Percentiles rank a stretch among this genome's conserved stretches.
Conservation (phyloP, 2,888 invertebrate species). For the Hydropsyche betteni region DNA sequence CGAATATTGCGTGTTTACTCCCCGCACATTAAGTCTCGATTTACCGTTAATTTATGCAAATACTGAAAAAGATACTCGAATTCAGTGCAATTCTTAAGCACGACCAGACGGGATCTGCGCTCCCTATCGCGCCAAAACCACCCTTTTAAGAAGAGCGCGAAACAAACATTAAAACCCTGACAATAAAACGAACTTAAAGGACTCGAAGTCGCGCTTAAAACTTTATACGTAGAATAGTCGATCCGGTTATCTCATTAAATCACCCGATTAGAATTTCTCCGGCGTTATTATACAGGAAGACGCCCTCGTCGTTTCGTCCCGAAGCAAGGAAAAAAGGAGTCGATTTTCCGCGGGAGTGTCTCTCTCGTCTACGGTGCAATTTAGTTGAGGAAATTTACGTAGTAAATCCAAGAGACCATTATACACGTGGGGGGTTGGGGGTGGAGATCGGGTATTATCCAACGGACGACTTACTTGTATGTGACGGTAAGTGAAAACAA, state of each 20-base stretch:
- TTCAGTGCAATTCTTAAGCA: not conserved
- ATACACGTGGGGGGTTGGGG: not conserved
- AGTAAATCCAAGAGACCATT: conserved; percentile 49
- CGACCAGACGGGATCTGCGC: no score
- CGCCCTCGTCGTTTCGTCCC: conserved; percentile 20
- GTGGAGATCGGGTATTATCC: conserved; percentile 30
- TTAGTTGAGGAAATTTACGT: conserved; percentile 50
- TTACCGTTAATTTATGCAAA: conserved; percentile 41
- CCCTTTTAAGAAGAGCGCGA: conserved; percentile 5
- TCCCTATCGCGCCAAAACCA: no score
- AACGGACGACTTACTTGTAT: not conserved
- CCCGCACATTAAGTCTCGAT: not conserved
- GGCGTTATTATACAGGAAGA: conserved; percentile 42
- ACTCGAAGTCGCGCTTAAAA: conserved; percentile 48
- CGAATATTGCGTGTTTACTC: no score
- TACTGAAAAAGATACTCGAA: conserved; percentile 16
- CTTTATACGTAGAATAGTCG: conserved; percentile 29
- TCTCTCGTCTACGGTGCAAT: conserved; percentile 46
- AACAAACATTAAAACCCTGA: conserved; percentile 47
- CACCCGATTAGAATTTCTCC: conserved; percentile 35
- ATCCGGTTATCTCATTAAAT: conserved; percentile 43
- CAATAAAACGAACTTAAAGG: conserved; percentile 51
- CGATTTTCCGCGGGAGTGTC: conserved; percentile 23
- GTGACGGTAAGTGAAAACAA: conserved; percentile 24
- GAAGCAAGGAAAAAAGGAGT: conserved; percentile 43